Evolutionary conservation across 2,797 vertebrate genomes (phyloP), one percentile per base, ranked within the genome.

Genomic region (Ctenosaura bakeri): DNA sequence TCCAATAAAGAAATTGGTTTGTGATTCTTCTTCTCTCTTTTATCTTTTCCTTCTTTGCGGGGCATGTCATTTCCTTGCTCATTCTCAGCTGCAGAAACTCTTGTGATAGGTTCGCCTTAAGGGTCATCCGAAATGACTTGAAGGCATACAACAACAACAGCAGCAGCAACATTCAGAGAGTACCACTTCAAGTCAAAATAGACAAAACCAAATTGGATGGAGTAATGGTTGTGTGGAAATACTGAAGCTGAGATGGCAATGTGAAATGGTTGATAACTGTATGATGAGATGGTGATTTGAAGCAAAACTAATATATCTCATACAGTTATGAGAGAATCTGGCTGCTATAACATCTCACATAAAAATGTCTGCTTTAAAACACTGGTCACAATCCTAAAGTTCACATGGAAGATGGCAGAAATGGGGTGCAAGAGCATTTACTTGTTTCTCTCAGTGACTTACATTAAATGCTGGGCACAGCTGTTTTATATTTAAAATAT

Each of bases 361-460:
- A 59, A 38, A 42, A 38, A 76, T 13, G 32, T 14, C 42, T 50
- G 29, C 50, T n/a, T 52, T 32, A 81, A 81, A 81, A 81, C 26
- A 81, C 1, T n/a, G 78, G 50, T 50, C 26, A 80, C 50, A 59
- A 32, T 12, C 35, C 77, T 52, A 66, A 79, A 66, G 42, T 66
- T 73, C 79, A 82, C 12, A 88, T 59, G 35, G 18, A 74, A 74
- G 18, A 71, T 14, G 56, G 6, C 18, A 83, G 29, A 22, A 62
- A 9, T 59, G 32, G 42, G 32, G n/a, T 76, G 42, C 38, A 89
- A 64, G 56, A 32, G 46, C 26, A 24, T 64, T 18, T 69, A 81
- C 4, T 71, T 85, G 56, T 16, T 93, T 69, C 64, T n/a, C 20
- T 24, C 69, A 90, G 1, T 35, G 86, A 42, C 66, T 92, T 22